Conservation (phyloP, 2,113 vertebrate species). For the Abramis brama region DNA sequence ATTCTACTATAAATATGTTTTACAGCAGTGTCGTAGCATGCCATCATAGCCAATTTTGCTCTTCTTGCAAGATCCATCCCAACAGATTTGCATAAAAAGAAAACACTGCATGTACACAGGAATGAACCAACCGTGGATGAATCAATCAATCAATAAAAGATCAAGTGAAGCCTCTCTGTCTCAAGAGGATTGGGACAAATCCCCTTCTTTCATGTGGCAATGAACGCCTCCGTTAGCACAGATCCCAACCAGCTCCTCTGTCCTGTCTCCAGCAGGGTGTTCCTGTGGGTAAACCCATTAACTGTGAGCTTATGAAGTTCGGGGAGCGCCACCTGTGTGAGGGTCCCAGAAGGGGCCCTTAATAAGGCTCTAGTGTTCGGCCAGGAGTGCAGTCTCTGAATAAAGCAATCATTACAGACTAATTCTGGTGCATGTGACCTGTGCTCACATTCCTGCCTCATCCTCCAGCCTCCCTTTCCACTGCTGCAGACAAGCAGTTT, state of each 20-base stretch:
- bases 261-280: neutral
- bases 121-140: neutral
- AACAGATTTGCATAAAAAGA: neutral
- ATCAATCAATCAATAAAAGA: slow-evolving; percentile 7
- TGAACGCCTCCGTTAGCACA: neutral
- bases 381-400: slow-evolving; percentile 9
- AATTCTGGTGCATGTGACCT: slow-evolving; percentile 31
- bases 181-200: neutral
- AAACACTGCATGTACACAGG: neutral
- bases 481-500: neutral
- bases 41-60: neutral
- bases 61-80: neutral
- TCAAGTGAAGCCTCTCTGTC: neutral
- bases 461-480: neutral
- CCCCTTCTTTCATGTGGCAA: neutral
- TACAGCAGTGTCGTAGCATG: neutral
- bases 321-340: neutral
- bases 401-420: slow-evolving; percentile 38
- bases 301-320: neutral
- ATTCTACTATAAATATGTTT: neutral
- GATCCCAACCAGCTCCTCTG: neutral
- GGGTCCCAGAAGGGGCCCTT: neutral
- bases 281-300: neutral
- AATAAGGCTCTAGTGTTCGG: neutral
- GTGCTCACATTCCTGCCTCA: slow-evolving; percentile 20